phyloP scores from a whole-genome alignment of 1,140 invertebrate species.

The Drosophila funebris region DNA sequence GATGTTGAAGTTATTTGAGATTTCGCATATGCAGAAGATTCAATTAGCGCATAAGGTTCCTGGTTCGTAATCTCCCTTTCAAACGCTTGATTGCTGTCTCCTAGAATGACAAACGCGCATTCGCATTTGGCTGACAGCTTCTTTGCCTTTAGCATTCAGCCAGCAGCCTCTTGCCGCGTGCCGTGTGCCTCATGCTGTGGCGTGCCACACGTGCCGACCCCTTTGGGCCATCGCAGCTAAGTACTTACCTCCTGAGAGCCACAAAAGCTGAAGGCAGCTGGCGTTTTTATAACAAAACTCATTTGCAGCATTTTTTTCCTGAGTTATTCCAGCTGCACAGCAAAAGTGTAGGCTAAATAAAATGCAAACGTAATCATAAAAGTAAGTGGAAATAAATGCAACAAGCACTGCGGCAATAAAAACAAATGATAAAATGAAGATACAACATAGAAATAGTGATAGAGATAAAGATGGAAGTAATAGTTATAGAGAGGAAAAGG shows the following conservation, averaged over 20 bases:
- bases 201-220: constrained; percentile 44
- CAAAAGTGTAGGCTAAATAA: constrained; percentile 42
- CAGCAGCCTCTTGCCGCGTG: background rate
- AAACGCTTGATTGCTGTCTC: constrained; percentile 39
- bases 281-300: constrained; percentile 33
- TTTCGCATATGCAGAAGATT: constrained; percentile 33
- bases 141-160: no score
- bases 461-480: background rate
- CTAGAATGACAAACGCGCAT: constrained; percentile 47
- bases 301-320: constrained; percentile 64
- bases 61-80: no score
- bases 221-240: constrained; percentile 28
- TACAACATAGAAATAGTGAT: background rate
- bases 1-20: constrained; percentile 3
- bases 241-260: constrained; percentile 8
- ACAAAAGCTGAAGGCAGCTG: constrained; percentile 18
- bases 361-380: constrained; percentile 58
- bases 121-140: constrained; percentile 41
- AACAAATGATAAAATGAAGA: constrained; percentile 46
- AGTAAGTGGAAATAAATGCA: constrained; percentile 50
- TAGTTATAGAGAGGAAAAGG: background rate
- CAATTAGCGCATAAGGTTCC: constrained; percentile 35
- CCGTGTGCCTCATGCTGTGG: constrained; percentile 12
- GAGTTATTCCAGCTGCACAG: constrained; percentile 53
- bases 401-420: constrained; percentile 34